Evolutionary conservation across 2,113 vertebrate species (phyloP).

Genomic region (Candoia aspera): DNA sequence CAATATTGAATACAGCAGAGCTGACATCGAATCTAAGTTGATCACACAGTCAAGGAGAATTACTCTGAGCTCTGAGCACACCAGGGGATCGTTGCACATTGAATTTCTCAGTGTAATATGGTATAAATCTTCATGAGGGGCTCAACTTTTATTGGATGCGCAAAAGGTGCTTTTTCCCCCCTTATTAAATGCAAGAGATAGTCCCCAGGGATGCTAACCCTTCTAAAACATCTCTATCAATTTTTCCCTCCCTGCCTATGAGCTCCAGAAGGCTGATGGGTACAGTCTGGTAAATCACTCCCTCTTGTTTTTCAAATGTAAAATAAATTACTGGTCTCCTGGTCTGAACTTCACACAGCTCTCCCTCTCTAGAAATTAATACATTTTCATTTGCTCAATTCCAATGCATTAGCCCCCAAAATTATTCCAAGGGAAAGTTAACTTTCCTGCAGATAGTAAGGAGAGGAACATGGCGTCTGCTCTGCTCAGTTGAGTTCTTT

Average conservation of each 20-base stretch:
- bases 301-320: slow-evolving; percentile 14
- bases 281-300: slow-evolving; percentile 29
- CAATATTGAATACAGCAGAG: slow-evolving; percentile 66
- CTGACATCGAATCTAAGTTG: slow-evolving; percentile 70
- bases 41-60: slow-evolving; percentile 73
- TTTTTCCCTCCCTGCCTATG: slow-evolving; percentile 45
- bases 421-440: background rate
- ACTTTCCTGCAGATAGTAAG: background rate
- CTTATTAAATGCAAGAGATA: slow-evolving; percentile 65
- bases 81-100: slow-evolving; percentile 58
- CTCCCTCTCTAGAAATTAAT: slow-evolving; percentile 4
- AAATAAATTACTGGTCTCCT: background rate
- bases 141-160: slow-evolving; percentile 69
- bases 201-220: slow-evolving; percentile 38
- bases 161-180: slow-evolving; percentile 67
- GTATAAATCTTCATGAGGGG: slow-evolving; percentile 70
- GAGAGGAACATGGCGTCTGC: background rate
- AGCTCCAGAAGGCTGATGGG: slow-evolving; percentile 35
- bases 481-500: background rate
- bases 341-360: background rate
- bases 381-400: slow-evolving; percentile 2
- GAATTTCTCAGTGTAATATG: slow-evolving; percentile 67
- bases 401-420: background rate
- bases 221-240: slow-evolving; percentile 60
- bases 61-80: slow-evolving; percentile 70